A percentile compares a stretch with the other conserved stretches of the same genome.
phyloP scores from a whole-genome alignment of 64 coral and sea anemone genomes.

The Porites lutea region DNA sequence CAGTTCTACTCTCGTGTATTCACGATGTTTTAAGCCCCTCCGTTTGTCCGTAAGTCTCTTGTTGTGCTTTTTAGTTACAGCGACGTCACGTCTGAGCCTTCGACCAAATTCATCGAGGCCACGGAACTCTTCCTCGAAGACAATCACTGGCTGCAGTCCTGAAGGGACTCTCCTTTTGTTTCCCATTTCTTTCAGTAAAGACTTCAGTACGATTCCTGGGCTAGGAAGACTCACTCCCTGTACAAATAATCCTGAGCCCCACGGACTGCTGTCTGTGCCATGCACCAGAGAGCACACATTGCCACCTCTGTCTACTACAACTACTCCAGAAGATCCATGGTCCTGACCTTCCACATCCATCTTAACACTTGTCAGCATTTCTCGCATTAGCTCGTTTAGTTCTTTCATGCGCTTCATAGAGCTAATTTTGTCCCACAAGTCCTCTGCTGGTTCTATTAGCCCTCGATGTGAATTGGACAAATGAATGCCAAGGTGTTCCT shows the following conservation, averaged over 20 bases:
- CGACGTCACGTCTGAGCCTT: conserved; percentile 2
- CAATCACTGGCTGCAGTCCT: conserved; percentile 82
- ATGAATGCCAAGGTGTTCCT: conserved; percentile 70
- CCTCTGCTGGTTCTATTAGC: conserved; percentile 46
- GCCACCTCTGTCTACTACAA: conserved; percentile 79
- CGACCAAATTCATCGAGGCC: background rate
- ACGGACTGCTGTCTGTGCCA: conserved; percentile 71
- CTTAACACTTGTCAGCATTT: conserved; percentile 59
- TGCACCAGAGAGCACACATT: conserved; percentile 91
- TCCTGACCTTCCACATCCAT: conserved; percentile 21
- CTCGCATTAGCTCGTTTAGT: conserved; percentile 67
- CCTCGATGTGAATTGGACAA: conserved; percentile 36
- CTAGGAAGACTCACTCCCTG: conserved; percentile 85
- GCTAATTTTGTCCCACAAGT: conserved; percentile 76
- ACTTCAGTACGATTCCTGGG: conserved; percentile 71
- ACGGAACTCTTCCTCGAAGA: conserved; percentile 58
- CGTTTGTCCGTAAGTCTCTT: background rate
- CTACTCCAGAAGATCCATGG: conserved; percentile 68
- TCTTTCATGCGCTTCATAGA: conserved; percentile 51
- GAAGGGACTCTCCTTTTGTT: conserved; percentile 62
- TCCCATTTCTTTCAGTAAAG: conserved; percentile 48
- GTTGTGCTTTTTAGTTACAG: background rate
- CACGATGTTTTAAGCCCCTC: background rate
- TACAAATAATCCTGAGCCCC: conserved; percentile 94
- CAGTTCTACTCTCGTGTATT: background rate